phyloP scores from a whole-genome alignment of 2,113 vertebrate species.

The Rostratula benghalensis region DNA sequence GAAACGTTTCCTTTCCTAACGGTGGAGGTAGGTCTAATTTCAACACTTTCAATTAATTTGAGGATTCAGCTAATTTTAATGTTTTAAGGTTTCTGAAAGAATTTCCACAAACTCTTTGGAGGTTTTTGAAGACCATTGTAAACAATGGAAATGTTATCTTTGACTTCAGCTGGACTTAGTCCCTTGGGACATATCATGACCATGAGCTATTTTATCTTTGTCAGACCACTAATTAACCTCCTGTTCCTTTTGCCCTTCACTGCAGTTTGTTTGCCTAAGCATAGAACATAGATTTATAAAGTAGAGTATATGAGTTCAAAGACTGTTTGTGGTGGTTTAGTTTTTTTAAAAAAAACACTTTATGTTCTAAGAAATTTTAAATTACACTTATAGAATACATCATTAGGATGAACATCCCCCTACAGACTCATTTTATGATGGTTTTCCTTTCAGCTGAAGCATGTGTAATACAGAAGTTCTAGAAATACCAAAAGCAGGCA shows the following conservation, averaged over 20 bases:
- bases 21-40: not conserved
- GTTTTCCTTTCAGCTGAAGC: not conserved
- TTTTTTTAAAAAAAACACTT: not conserved
- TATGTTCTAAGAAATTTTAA: not conserved
- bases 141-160: constrained; percentile 10
- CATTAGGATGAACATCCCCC: not conserved
- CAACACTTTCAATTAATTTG: not conserved
- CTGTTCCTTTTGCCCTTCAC: not conserved
- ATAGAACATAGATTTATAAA: not conserved
- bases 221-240: not conserved
- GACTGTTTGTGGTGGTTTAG: rapidly evolving
- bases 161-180: not conserved
- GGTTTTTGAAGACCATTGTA: not conserved
- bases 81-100: not conserved
- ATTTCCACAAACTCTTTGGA: not conserved
- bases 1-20: not conserved
- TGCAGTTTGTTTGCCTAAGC: not conserved
- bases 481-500: not conserved
- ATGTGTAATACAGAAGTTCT: not conserved
- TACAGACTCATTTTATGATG: not conserved
- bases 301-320: not conserved
- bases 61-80: not conserved
- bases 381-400: not conserved
- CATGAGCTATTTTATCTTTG: not conserved
- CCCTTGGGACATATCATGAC: constrained; percentile 8